Evolutionary conservation across 2,888 invertebrate species (phyloP).

Genomic region (Notodonta dromedarius): DNA sequence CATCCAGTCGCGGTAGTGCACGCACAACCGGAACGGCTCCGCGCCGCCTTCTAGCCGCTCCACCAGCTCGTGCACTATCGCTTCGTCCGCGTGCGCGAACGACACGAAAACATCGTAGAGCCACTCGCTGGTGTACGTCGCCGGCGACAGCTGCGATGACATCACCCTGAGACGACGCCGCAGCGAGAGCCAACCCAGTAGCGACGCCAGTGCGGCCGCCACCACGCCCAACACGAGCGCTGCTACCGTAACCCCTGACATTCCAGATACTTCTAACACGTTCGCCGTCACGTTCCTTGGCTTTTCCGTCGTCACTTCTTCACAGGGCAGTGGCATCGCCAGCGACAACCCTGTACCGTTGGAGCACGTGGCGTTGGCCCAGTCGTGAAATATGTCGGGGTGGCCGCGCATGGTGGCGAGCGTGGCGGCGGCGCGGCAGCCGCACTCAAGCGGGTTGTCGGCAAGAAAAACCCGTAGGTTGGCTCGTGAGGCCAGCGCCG

Average conservation of each 20-base stretch:
- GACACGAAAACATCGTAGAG: slow-evolving; percentile 92
- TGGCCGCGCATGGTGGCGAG: slow-evolving; percentile 1
- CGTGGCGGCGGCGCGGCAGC: slow-evolving; percentile 66
- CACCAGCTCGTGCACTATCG: slow-evolving; percentile 87
- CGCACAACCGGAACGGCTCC: slow-evolving; percentile 79
- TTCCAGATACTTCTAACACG: not conserved
- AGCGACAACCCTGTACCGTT: not conserved
- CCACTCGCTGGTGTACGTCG: not conserved
- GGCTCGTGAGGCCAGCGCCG: not conserved
- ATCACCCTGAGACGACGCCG: too few relatives aligned
- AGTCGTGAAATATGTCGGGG: not conserved
- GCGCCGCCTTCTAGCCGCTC: slow-evolving; percentile 85
- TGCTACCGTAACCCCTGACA: not conserved
- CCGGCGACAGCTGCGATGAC: not conserved
- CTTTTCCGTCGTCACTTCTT: not conserved
- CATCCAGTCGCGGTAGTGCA: slow-evolving; percentile 90
- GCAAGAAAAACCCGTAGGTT: not conserved
- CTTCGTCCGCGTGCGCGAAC: slow-evolving; percentile 89
- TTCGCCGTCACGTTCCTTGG: too few relatives aligned
- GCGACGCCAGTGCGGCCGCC: too few relatives aligned
- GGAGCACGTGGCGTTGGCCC: not conserved
- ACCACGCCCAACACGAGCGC: not conserved
- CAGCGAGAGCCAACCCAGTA: too few relatives aligned
- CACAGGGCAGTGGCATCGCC: not conserved
- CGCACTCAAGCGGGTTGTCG: not conserved